A percentile compares a stretch with the other conserved stretches of the same genome.
These are phyloP conservation scores for Agriopis leucophaearia DNA, from an alignment of 2,888 invertebrate species.

Conservation along the genomic window DNA sequence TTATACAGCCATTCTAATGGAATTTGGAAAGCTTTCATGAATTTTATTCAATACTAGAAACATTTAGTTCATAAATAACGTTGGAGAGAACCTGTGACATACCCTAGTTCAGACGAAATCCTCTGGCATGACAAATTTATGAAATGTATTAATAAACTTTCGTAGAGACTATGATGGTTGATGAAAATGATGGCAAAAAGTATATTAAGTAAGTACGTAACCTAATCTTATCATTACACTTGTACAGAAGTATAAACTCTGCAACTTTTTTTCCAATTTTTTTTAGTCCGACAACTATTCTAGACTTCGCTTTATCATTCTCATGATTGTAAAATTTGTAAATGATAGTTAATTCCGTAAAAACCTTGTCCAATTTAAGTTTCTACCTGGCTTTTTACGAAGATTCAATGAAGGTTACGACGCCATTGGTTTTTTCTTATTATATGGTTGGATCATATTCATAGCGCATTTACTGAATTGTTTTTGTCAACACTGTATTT, in stretches of 20 bases:
- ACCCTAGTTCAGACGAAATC: not conserved
- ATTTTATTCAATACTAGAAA: not conserved
- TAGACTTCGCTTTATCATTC: slow-evolving; percentile 8
- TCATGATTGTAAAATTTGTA: too few relatives aligned
- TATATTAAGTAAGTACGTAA: too few relatives aligned
- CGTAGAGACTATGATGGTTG: not conserved
- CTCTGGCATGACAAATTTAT: not conserved
- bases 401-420: slow-evolving; percentile 13
- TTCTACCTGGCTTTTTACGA: slow-evolving; percentile 6
- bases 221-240: not conserved
- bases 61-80: not conserved
- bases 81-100: not conserved
- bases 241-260: not conserved
- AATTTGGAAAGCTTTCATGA: not conserved
- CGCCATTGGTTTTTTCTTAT: too few relatives aligned
- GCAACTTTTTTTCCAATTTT: not conserved
- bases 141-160: not conserved
- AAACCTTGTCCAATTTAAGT: slow-evolving; percentile 5
- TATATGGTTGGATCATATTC: not conserved
- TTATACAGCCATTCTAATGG: not conserved
- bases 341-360: not conserved
- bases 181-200: not conserved
- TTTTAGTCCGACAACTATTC: too few relatives aligned
- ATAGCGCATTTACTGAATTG: not conserved
- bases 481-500: not conserved